These are phyloP conservation scores for Meiosimyza platycephala DNA, from an alignment of 2,888 invertebrate species.

Conservation along the genomic window DNA sequence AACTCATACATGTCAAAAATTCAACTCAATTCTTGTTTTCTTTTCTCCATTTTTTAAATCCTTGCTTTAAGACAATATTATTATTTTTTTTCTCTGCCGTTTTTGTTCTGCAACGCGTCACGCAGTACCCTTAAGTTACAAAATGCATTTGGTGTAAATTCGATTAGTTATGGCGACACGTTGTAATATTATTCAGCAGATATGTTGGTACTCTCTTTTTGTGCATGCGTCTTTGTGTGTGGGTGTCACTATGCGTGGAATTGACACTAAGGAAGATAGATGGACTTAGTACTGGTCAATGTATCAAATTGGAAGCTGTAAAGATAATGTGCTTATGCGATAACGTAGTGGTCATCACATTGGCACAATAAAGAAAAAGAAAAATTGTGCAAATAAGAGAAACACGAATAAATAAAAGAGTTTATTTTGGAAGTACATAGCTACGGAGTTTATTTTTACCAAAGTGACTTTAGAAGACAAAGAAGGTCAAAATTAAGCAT, in stretches of 20 bases:
- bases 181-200: slow-evolving; percentile 23
- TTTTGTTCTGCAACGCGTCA: slow-evolving; percentile 1
- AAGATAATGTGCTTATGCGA: too few relatives aligned
- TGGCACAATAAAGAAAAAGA: too few relatives aligned
- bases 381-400: too few relatives aligned
- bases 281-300: slow-evolving; percentile 40
- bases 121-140: slow-evolving; percentile 21
- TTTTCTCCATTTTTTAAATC: too few relatives aligned
- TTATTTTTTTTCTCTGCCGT: neutral
- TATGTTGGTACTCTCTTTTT: neutral
- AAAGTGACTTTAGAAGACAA: too few relatives aligned
- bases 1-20: too few relatives aligned
- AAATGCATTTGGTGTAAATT: slow-evolving; percentile 32
- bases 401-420: too few relatives aligned
- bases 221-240: slow-evolving; percentile 30
- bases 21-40: too few relatives aligned
- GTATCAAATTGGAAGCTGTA: slow-evolving; percentile 16
- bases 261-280: slow-evolving; percentile 61
- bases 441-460: too few relatives aligned
- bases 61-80: neutral
- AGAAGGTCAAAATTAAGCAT: too few relatives aligned
- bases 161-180: slow-evolving; percentile 32
- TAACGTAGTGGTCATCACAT: too few relatives aligned
- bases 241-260: slow-evolving; percentile 22
- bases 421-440: too few relatives aligned